Evolutionary conservation across 2,888 invertebrate species (phyloP), one percentile per base, ranked within the genome.

Genomic region (Maniola hyperantus): DNA sequence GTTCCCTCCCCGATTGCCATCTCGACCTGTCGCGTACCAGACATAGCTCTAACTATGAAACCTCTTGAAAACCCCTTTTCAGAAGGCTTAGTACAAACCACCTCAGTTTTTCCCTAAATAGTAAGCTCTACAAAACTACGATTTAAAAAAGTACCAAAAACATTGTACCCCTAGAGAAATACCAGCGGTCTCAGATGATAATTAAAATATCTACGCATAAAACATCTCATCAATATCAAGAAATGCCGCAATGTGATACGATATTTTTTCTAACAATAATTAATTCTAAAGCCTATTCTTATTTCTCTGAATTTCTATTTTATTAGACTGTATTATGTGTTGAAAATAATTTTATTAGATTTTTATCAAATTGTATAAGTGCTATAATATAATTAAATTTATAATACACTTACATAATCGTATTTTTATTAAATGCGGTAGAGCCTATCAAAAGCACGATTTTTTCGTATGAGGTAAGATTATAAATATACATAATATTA

Each of bases 181-280:
- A 20, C 8, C 5, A 34, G 2, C 53, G 33, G 7, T 7, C 33
- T 53, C 13, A n/a, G 33, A 2, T 33, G 20, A 33, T 53, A 33
- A 53, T 53, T 53, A 53, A 33, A 53, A 53, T 53, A 53, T 53
- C 33, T n/a, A 13, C 13, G 53, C 13, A 53, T 33, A 34, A 33
- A 48, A 8, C 10, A 48, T 53, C n/a, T 53, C 53, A 53, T 53
- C n/a, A 33, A 34, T 53, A 34, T 34, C 15, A 34, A 33, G n/a
- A 33, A 13, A n/a, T 2, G 33, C 53, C 53, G 20, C n/a, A n/a
- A 33, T 13, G 33, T 33, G 53, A 53, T 34, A 53, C 11, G 53
- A 53, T 34, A 34, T 53, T 34, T 53, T 53, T 53, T 53, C 34
- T 33, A 34, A 34, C n/a, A 34, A 34, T 33, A n/a, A n/a, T n/a